Conservation (phyloP, 2,113 vertebrate genomes). For the Nannospalax galili region DNA sequence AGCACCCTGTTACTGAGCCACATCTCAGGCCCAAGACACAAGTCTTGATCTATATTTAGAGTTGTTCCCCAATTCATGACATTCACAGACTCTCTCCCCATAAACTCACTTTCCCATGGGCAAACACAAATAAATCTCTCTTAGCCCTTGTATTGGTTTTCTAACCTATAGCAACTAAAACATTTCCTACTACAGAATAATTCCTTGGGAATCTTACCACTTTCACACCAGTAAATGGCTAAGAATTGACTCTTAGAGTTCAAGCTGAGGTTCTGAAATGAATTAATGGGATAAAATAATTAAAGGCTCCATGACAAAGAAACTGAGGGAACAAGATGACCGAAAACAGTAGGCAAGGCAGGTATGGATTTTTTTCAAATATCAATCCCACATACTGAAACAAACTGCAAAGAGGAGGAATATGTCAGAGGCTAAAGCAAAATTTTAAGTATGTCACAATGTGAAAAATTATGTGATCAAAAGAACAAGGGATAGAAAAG, state of each 20-base stretch:
- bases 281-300: not conserved
- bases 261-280: constrained; percentile 54
- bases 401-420: not conserved
- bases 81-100: not conserved
- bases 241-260: not conserved
- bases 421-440: not conserved
- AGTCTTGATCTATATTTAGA: not conserved
- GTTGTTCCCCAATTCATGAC: not conserved
- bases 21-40: not conserved
- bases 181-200: not conserved
- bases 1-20: too few relatives aligned
- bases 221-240: not conserved
- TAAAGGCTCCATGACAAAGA: not conserved
- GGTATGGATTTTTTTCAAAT: not conserved
- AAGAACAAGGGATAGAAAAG: not conserved
- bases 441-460: not conserved
- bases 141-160: not conserved
- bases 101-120: not conserved
- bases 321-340: not conserved
- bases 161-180: too few relatives aligned
- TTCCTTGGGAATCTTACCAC: constrained; percentile 36
- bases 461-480: not conserved
- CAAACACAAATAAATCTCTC: not conserved
- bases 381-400: not conserved
- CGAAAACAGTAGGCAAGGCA: not conserved